Evolutionary conservation across 1,140 invertebrate genomes (phyloP).

Genomic region (Coelopa frigida): DNA sequence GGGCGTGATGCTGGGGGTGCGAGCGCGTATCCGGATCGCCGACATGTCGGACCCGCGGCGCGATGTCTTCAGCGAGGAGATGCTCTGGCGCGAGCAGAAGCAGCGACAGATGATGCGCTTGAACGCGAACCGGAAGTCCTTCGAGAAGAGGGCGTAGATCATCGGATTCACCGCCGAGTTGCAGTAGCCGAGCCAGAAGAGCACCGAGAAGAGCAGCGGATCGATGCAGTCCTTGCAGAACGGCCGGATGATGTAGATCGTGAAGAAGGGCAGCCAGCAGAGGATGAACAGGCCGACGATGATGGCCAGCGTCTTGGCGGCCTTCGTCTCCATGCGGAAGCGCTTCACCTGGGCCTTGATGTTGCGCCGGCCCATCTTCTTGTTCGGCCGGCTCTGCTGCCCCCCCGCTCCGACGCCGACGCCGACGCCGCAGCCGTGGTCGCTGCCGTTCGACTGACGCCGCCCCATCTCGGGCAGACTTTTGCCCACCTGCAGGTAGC

Average conservation of each 20-base stretch:
- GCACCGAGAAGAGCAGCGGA: slow-evolving; percentile 64
- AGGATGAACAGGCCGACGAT: slow-evolving; percentile 88
- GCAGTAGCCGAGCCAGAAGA: slow-evolving; percentile 89
- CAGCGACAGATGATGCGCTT: slow-evolving; percentile 64
- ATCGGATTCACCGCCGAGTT: slow-evolving; percentile 86
- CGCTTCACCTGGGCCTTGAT: slow-evolving; percentile 53
- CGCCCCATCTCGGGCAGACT: slow-evolving; percentile 30
- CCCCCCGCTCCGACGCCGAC: slow-evolving; percentile 39
- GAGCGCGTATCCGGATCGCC: slow-evolving; percentile 48
- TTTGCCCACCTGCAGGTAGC: slow-evolving; percentile 53
- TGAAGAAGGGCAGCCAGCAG: slow-evolving; percentile 86
- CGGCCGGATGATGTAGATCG: slow-evolving; percentile 74
- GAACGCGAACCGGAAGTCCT: slow-evolving; percentile 76
- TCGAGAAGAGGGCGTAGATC: slow-evolving; percentile 81
- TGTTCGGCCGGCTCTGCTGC: slow-evolving; percentile 38
- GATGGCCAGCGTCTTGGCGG: slow-evolving; percentile 82
- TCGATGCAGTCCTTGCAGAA: slow-evolving; percentile 63
- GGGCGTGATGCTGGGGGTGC: slow-evolving; percentile 48
- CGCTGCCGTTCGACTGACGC: slow-evolving; percentile 43
- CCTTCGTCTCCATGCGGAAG: slow-evolving; percentile 72
- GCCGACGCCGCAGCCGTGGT: slow-evolving; percentile 38
- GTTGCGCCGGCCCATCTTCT: slow-evolving; percentile 58
- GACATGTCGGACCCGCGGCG: slow-evolving; percentile 61
- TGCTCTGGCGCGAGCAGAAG: slow-evolving; percentile 40
- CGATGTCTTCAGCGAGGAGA: slow-evolving; percentile 37